A percentile compares a stretch with the other conserved stretches of the same genome.
phyloP scores from a whole-genome alignment of 1,140 invertebrate species.

The Hylaeus anthracinus region DNA sequence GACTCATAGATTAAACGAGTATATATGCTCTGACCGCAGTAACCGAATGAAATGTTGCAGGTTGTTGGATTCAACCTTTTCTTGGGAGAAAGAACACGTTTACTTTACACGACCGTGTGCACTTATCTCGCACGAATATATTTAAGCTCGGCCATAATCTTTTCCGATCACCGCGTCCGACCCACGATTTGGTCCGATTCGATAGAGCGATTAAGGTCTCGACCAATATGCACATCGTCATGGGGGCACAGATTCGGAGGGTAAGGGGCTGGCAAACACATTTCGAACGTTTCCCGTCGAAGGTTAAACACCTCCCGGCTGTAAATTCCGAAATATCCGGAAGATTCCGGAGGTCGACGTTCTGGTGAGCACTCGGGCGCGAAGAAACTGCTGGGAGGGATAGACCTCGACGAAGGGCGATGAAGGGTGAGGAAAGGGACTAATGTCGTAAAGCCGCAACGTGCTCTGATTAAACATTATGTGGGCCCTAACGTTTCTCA shows the following conservation, averaged over 20 bases:
- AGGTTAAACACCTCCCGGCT: conserved; percentile 36
- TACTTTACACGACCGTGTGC: not conserved
- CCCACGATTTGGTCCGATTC: conserved; percentile 45
- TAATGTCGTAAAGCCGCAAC: conserved; percentile 80
- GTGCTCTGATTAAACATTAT: conserved; percentile 81
- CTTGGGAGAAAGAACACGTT: not conserved
- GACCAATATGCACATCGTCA: conserved; percentile 64
- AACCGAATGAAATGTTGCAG: not conserved
- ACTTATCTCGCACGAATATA: not conserved
- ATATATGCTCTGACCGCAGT: too few relatives aligned
- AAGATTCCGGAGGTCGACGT: not conserved
- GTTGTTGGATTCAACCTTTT: not conserved
- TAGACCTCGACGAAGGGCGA: conserved; percentile 25
- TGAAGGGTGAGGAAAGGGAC: conserved; percentile 67
- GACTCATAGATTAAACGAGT: too few relatives aligned
- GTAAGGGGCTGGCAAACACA: conserved; percentile 18
- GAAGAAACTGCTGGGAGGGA: not conserved
- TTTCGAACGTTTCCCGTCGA: conserved; percentile 9
- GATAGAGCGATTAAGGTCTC: conserved; percentile 64
- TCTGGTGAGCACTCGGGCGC: not conserved
- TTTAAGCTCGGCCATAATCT: not conserved
- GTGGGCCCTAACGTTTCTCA: conserved; percentile 73
- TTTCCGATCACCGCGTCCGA: not conserved
- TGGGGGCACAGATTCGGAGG: not conserved
- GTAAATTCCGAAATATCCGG: conserved; percentile 43